Percentiles rank a stretch among this genome's conserved stretches.
Conservation (phyloP, 2,113 vertebrate species). For the Charina bottae region DNA sequence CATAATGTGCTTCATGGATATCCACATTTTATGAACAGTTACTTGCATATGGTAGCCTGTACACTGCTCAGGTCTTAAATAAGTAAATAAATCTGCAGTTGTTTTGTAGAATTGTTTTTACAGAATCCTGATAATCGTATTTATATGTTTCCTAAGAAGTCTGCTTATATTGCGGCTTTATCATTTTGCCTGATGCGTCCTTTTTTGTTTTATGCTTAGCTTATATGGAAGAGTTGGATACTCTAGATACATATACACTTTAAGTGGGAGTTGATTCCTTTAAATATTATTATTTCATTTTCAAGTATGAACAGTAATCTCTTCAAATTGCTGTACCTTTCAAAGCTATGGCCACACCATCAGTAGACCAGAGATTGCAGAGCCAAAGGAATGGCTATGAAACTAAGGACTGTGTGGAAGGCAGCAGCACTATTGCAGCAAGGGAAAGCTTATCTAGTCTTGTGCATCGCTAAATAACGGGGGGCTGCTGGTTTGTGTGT, state of each 20-base stretch:
- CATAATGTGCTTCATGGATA: not conserved
- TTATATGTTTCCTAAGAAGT: not conserved
- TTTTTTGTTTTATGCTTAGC: not conserved
- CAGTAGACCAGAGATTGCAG: not conserved
- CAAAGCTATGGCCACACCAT: not conserved
- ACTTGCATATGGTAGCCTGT: not conserved
- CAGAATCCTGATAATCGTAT: not conserved
- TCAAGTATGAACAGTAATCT: slow-evolving; percentile 1
- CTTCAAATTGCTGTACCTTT: not conserved
- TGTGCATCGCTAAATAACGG: not conserved
- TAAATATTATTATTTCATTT: not conserved
- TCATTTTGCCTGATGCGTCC: not conserved
- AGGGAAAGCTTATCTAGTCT: not conserved
- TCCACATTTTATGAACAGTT: not conserved
- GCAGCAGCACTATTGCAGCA: not conserved
- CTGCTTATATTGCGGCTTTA: not conserved
- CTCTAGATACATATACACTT: not conserved
- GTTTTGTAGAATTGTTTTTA: not conserved
- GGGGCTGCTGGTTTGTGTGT: not conserved
- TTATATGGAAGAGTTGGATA: not conserved
- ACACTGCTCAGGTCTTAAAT: not conserved
- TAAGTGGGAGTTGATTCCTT: not conserved
- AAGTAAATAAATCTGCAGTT: not conserved
- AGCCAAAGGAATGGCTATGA: not conserved
- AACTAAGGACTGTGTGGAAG: not conserved